A percentile compares a stretch with the other conserved stretches of the same genome.
Evolutionary conservation across 1,140 invertebrate species (phyloP).

Genomic region (Metaphire vulgaris): DNA sequence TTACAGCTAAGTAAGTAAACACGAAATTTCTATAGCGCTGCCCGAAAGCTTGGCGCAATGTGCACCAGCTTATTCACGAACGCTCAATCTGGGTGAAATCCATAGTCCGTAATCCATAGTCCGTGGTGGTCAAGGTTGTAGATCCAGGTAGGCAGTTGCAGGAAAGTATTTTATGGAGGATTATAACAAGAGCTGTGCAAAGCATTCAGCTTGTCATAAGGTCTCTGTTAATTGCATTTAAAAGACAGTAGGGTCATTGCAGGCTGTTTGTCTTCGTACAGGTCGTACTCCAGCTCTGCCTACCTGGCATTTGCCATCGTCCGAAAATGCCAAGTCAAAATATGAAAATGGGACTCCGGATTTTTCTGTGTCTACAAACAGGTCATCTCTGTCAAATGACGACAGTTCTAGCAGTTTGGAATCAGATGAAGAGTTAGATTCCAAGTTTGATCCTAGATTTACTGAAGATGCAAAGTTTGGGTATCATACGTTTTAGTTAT

Average conservation of each 20-base stretch:
- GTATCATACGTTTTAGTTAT: background rate
- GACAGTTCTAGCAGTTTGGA: background rate
- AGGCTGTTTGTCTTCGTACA: too few relatives aligned
- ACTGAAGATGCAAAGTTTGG: background rate
- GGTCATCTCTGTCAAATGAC: too few relatives aligned
- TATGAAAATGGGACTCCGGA: background rate
- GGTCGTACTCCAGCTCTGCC: too few relatives aligned
- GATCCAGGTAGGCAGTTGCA: too few relatives aligned
- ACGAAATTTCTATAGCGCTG: too few relatives aligned
- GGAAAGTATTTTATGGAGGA: too few relatives aligned
- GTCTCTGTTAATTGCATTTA: background rate
- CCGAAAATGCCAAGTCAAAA: background rate
- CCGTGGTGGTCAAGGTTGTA: background rate
- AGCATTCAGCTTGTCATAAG: background rate
- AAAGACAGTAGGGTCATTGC: too few relatives aligned
- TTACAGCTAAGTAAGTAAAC: too few relatives aligned
- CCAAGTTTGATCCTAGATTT: background rate
- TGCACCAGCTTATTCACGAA: background rate
- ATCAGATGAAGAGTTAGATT: background rate
- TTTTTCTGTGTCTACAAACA: background rate
- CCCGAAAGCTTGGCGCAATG: too few relatives aligned
- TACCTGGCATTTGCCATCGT: background rate
- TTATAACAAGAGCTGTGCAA: background rate
- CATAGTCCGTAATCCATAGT: too few relatives aligned
- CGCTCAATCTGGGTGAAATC: background rate